phyloP scores from a whole-genome alignment of 1,140 invertebrate genomes.

The Panulirus ornatus region DNA sequence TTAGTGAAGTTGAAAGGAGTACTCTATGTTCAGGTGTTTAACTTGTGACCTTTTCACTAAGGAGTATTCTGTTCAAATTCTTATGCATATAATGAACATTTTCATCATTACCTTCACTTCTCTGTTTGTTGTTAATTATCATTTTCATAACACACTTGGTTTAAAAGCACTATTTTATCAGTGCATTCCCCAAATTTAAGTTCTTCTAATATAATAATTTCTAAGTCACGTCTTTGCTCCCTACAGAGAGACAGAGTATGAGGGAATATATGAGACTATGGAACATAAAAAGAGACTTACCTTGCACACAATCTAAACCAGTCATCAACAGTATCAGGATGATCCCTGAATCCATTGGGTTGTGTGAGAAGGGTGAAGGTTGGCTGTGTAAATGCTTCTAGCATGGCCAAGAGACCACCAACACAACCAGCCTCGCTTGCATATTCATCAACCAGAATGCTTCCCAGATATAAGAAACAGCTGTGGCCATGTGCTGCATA shows the following conservation, averaged over 20 bases:
- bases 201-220: background rate
- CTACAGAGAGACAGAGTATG: background rate
- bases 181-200: background rate
- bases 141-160: background rate
- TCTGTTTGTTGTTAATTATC: background rate
- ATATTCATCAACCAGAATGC: slow-evolving; percentile 97
- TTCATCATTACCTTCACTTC: background rate
- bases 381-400: slow-evolving; percentile 90
- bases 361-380: slow-evolving; percentile 89
- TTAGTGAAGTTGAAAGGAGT: background rate
- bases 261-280: background rate
- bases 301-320: slow-evolving; percentile 93
- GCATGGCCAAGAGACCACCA: slow-evolving; percentile 88
- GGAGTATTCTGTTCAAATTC: background rate
- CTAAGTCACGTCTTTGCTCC: background rate
- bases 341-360: slow-evolving; percentile 87
- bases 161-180: too few species aligned
- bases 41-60: background rate
- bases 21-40: background rate
- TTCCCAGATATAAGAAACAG: slow-evolving; percentile 95
- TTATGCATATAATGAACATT: background rate
- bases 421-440: slow-evolving; percentile 85
- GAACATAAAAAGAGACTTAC: slow-evolving; percentile 27
- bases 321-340: slow-evolving; percentile 99
- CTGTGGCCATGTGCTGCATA: slow-evolving; percentile 92